Conservation (phyloP, 2,888 invertebrate genomes). For the Globia sparganii region DNA sequence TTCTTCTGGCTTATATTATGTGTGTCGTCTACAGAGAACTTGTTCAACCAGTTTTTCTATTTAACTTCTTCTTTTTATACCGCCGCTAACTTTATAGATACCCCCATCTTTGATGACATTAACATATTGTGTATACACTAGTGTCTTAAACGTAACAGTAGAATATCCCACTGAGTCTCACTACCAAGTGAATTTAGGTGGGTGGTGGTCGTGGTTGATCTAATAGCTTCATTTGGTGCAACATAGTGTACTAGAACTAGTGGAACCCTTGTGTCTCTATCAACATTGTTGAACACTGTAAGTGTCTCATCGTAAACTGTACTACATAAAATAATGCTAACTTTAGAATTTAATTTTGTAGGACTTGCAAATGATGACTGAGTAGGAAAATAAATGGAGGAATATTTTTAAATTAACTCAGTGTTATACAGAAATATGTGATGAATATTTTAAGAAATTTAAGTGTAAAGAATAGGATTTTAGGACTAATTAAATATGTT, state of each 20-base stretch:
- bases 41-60: neutral
- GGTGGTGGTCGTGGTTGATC: slow-evolving; percentile 2
- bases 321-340: slow-evolving; percentile 9
- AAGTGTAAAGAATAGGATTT: neutral
- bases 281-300: slow-evolving; percentile 38
- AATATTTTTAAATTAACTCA: neutral
- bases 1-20: neutral
- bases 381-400: no score
- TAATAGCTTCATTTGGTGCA: slow-evolving; percentile 38
- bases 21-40: no score
- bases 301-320: slow-evolving; percentile 39
- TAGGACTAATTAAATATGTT: no score
- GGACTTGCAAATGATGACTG: slow-evolving; percentile 3
- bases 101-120: neutral
- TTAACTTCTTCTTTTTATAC: neutral
- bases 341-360: slow-evolving; percentile 11
- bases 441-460: neutral
- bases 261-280: neutral
- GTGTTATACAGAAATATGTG: neutral
- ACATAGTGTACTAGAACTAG: slow-evolving; percentile 42
- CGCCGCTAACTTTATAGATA: neutral
- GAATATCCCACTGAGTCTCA: slow-evolving; percentile 35
- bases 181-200: slow-evolving; percentile 13
- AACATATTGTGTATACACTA: neutral
- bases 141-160: slow-evolving; percentile 1